Conservation (phyloP, 1,140 invertebrate species). For the Bombus vancouverensis region DNA sequence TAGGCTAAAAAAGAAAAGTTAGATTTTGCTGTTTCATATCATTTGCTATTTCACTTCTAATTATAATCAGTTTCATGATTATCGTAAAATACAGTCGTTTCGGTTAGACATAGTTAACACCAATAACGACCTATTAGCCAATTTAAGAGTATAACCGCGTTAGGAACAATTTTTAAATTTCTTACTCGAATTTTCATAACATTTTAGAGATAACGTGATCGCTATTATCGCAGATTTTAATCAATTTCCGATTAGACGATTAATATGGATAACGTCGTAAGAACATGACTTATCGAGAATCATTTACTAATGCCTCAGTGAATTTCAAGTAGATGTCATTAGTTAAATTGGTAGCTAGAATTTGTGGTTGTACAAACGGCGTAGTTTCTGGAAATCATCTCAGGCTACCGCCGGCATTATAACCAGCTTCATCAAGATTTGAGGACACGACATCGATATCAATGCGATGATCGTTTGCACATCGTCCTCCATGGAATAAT, state of each 20-base stretch:
- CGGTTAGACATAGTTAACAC: neutral
- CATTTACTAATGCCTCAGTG: neutral
- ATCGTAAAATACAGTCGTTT: no score
- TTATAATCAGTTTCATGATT: no score
- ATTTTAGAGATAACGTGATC: neutral
- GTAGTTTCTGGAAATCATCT: neutral
- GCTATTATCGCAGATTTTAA: no score
- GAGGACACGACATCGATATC: constrained; percentile 18
- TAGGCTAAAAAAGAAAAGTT: no score
- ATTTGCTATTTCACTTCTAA: no score
- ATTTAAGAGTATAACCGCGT: neutral
- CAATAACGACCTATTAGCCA: neutral
- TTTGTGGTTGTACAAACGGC: neutral
- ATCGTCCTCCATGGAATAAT: neutral
- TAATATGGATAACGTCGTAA: neutral
- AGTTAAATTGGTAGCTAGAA: neutral
- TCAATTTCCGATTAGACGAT: neutral
- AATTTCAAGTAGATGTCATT: neutral
- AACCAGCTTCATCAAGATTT: constrained; percentile 21
- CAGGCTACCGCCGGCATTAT: neutral
- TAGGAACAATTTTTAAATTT: neutral
- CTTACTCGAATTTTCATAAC: neutral
- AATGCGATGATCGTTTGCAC: neutral
- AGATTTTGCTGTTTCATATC: no score
- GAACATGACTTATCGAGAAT: neutral